Conservation (phyloP, 2,797 vertebrate species). For the Danio choprae region DNA sequence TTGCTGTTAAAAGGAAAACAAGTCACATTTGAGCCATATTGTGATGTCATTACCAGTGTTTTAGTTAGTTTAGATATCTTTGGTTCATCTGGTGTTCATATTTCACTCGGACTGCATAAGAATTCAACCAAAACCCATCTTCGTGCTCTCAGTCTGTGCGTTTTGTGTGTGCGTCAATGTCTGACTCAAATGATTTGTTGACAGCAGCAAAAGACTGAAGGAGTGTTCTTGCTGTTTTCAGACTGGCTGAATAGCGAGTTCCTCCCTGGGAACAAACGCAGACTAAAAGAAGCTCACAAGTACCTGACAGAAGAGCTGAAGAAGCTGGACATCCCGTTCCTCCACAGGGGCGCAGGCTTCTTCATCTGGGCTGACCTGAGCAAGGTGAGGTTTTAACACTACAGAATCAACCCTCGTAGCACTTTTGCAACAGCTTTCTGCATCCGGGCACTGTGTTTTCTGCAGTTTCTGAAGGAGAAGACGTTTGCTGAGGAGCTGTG, state of each 20-base stretch:
- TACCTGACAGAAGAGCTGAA: constrained; percentile 85
- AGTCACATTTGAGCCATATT: too few species aligned
- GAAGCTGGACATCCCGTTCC: constrained; percentile 84
- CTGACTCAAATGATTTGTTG: background rate
- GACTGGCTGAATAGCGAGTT: constrained; percentile 92
- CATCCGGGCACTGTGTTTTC: background rate
- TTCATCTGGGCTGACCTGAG: constrained; percentile 94
- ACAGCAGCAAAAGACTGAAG: background rate
- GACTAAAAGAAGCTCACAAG: constrained; percentile 85
- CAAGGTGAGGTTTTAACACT: constrained; percentile 79
- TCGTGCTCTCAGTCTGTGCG: too few species aligned
- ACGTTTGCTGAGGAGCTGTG: constrained; percentile 88
- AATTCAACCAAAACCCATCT: too few species aligned
- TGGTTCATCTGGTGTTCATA: too few species aligned
- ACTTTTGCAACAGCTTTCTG: background rate
- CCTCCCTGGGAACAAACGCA: constrained; percentile 84
- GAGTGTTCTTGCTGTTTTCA: constrained; percentile 61
- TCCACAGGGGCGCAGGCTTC: constrained; percentile 84
- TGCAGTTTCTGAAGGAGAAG: constrained; percentile 83
- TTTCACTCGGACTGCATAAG: too few species aligned
- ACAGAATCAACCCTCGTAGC: background rate
- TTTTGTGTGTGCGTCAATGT: background rate
- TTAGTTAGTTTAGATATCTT: too few species aligned
- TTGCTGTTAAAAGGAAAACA: too few species aligned
- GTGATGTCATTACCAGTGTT: too few species aligned